Evolutionary conservation across 2,888 invertebrate genomes (phyloP).

Genomic region (Microchrysa polita): DNA sequence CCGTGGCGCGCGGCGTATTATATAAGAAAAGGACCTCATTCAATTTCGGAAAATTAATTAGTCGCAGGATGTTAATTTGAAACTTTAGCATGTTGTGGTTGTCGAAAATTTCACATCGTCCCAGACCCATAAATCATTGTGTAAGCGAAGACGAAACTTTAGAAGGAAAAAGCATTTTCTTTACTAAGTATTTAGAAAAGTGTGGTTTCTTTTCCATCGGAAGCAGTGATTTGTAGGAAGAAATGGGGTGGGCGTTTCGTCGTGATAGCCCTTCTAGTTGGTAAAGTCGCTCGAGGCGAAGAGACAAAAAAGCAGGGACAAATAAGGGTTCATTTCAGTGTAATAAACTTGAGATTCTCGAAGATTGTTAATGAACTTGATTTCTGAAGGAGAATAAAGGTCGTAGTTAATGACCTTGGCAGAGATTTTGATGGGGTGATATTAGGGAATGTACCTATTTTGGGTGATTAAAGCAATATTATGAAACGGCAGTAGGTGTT

Average conservation of each 20-base stretch:
- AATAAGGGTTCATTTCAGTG: neutral
- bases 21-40: constrained; percentile 15
- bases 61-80: constrained; percentile 44
- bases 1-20: too few relatives aligned
- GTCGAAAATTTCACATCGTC: constrained; percentile 16
- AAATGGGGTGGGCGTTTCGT: neutral
- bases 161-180: neutral
- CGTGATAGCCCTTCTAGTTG: neutral
- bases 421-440: neutral
- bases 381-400: neutral
- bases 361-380: neutral
- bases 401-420: neutral
- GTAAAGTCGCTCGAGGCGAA: neutral
- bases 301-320: neutral
- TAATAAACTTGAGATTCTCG: neutral
- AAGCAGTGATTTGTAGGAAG: neutral
- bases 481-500: too few relatives aligned
- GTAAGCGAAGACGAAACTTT: neutral
- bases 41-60: constrained; percentile 43
- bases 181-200: neutral
- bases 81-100: constrained; percentile 41
- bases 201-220: neutral
- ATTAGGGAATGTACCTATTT: too few relatives aligned
- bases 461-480: too few relatives aligned
- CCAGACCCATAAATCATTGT: constrained; percentile 18